Conservation (phyloP, 2,888 invertebrate species). For the Phaonia tiefii region DNA sequence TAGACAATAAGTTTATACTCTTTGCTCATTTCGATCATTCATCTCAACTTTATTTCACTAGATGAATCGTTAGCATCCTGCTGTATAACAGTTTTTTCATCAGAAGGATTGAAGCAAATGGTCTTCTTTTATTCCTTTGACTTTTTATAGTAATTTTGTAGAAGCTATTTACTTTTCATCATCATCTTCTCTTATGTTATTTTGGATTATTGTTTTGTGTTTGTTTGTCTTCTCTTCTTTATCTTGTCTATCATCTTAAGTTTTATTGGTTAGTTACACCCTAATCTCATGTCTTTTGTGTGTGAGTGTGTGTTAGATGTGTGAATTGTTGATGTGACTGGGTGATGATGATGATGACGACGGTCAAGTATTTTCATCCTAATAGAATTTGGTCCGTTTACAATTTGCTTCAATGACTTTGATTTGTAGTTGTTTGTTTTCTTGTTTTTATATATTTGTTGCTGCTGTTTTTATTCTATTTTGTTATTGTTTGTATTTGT, state of each 20-base stretch:
- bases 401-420: slow-evolving; percentile 68
- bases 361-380: slow-evolving; percentile 21
- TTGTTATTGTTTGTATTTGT: slow-evolving; percentile 59
- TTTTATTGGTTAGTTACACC: background rate
- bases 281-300: too few relatives aligned
- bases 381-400: slow-evolving; percentile 38
- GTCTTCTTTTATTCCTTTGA: background rate
- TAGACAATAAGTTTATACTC: slow-evolving; percentile 13
- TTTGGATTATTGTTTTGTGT: background rate
- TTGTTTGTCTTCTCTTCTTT: background rate
- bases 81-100: too few relatives aligned
- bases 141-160: slow-evolving; percentile 18
- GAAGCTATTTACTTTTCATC: slow-evolving; percentile 19
- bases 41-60: slow-evolving; percentile 29
- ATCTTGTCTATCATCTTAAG: too few relatives aligned
- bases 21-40: background rate
- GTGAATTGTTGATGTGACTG: too few relatives aligned
- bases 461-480: slow-evolving; percentile 12
- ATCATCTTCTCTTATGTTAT: background rate
- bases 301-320: background rate
- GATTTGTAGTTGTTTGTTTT: slow-evolving; percentile 64
- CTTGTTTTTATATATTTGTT: background rate
- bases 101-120: background rate
- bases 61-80: background rate
- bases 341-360: slow-evolving; percentile 9